Base-by-base conservation (phyloP, 2,888 invertebrate genomes). In the Pomacea canaliculata region DNA sequence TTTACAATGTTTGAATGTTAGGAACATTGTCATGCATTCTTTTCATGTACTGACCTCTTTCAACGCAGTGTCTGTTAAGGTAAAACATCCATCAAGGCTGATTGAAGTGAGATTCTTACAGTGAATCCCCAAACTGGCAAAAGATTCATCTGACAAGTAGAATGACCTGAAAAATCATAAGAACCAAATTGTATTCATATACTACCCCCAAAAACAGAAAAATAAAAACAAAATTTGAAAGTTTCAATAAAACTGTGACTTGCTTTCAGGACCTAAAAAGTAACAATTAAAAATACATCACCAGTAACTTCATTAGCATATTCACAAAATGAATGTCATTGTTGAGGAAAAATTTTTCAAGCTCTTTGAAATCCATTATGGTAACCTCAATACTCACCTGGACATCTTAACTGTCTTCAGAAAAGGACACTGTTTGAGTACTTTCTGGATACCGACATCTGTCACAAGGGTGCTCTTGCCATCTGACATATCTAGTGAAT, bases 31-130 rank as follows among this genome's bases (percentile, higher is more conserved):
- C 37, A 37, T 5, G 5, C 51, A 56, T 56, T 10, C 12, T 16
- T 16, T 56, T 56, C 16, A 13, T 7, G 2, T 8, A 56, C 51
- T 56, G 16, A 84, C 84, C 75, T 79, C 78, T 65, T 75, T 63
- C 10, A 84, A 72, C 8, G 83, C 78, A 18, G 69, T 70, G 71
- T 87, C 84, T 48, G 84, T 81, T 16, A 86, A 73, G 49, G 78
- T 81, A 73, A 80, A 85, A 74, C 85, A 85, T 48, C 84, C 83
- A 66, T 85, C 87, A 16, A 88, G 70, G 65, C 84, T 79, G 5
- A 87, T 78, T 16, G 71, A 71, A 16, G 76, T 73, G n/a, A 87
- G 72, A 23, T 81, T 73, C 12, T 67, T 78, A 72, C 85, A 85
- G 46, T 73, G 62, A 10, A 75, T 70, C 8, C 81, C 80, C 7